Evolutionary conservation across 2,113 vertebrate species (phyloP), one percentile per base, ranked within the genome.

Genomic region (Rissa tridactyla): DNA sequence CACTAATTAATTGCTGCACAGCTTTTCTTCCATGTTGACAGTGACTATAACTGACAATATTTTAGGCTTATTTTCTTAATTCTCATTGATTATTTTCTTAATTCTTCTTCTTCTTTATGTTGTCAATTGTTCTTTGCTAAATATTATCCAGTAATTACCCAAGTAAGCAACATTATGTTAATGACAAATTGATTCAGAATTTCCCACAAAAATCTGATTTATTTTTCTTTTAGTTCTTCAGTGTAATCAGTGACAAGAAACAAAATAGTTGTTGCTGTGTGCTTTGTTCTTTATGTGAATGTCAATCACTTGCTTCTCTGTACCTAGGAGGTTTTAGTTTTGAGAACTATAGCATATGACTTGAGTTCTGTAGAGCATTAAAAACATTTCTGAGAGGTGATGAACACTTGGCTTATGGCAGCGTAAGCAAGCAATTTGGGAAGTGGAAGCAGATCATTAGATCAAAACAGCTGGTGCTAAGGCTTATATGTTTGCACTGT

Each of bases 51-150:
- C 47, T 93, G 83, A 36, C 88, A 75, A 44, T 92, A 72, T 85
- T 84, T 92, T 92, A 60, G 44, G 13, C 47, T 86, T 84, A 55
- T 90, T 96, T 84, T 61, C 61, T 79, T 91, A 91, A 89, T 75
- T 93, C 72, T 96, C 30, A 95, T 96, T 90, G 86, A 95, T 96
- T 82, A 79, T 76, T 92, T 95, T 78, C 77, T 89, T 89, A 90
- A 73, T 86, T 92, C 4, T 88, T 91, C 27, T 64, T 93, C n/a
- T 79, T 91, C 32, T 46, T 65, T 46, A 5, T 61, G 25, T 92
- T 81, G 64, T 91, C 88, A 84, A 16, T 87, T 88, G 72, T 84
- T 91, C 64, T 92, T 88, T 88, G 58, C 57, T 88, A 93, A 94
- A 88, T 69, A 90, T 82, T 93, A 90, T 75, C 81, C 55, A 92